Percentiles rank a stretch among this genome's conserved stretches.
phyloP scores from a whole-genome alignment of 2,888 invertebrate genomes.

The Fabriciana adippe region DNA sequence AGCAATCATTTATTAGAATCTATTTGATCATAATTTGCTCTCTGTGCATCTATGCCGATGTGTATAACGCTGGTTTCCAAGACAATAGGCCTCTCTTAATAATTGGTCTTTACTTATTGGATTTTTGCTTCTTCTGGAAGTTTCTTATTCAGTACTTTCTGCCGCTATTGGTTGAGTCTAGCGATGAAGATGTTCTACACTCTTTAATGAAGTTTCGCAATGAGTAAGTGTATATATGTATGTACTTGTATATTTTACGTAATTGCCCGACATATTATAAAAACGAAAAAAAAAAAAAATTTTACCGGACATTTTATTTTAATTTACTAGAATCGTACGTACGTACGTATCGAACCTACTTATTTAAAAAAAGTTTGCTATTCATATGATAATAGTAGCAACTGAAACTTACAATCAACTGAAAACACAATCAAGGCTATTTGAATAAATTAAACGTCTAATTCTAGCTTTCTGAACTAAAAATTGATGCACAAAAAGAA shows the following conservation, averaged over 20 bases:
- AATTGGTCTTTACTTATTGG: slow-evolving; percentile 54
- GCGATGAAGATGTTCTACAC: slow-evolving; percentile 42
- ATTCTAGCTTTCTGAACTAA: too few species aligned
- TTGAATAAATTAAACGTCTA: too few species aligned
- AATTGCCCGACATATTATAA: too few species aligned
- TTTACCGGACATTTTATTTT: too few species aligned
- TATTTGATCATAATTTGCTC: slow-evolving; percentile 58
- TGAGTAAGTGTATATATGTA: slow-evolving; percentile 46
- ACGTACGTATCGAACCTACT: too few species aligned
- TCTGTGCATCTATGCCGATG: slow-evolving; percentile 56
- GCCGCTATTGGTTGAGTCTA: slow-evolving; percentile 47
- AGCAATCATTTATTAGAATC: slow-evolving; percentile 50
- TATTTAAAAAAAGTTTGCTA: too few species aligned
- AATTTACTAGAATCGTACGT: too few species aligned
- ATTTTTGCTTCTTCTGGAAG: slow-evolving; percentile 59
- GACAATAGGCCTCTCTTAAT: slow-evolving; percentile 52
- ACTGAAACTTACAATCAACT: too few species aligned
- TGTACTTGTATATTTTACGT: not conserved
- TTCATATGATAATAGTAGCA: too few species aligned
- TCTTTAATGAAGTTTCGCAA: slow-evolving; percentile 45
- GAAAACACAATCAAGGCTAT: too few species aligned
- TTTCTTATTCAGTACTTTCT: slow-evolving; percentile 52
- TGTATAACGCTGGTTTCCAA: slow-evolving; percentile 67
- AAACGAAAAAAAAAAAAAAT: too few species aligned
- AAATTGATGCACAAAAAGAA: not conserved